Evolutionary conservation across 1,140 invertebrate species (phyloP).

Genomic region (Caenorhabditis brenneri): DNA sequence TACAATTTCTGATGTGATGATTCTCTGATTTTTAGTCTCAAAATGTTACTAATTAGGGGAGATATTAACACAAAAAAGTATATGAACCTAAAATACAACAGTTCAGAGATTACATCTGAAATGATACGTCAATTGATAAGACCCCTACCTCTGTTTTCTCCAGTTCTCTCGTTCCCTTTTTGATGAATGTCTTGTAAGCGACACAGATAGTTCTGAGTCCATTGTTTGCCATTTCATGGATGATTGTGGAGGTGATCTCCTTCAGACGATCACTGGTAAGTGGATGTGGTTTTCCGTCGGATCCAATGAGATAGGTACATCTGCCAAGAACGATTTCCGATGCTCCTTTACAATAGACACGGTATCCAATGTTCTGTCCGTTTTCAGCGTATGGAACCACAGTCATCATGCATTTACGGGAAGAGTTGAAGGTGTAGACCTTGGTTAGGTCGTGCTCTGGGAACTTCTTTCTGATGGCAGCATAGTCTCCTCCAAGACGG

Average conservation of each 20-base stretch:
- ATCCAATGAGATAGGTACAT: slow-evolving; percentile 60
- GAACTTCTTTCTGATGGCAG: slow-evolving; percentile 71
- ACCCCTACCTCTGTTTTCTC: slow-evolving; percentile 36
- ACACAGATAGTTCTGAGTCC: slow-evolving; percentile 82
- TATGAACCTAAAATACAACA: not conserved
- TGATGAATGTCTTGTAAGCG: slow-evolving; percentile 81
- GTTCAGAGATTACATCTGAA: not conserved
- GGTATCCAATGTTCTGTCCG: slow-evolving; percentile 62
- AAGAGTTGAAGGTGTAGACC: slow-evolving; percentile 71
- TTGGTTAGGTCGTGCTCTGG: slow-evolving; percentile 74
- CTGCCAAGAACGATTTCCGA: slow-evolving; percentile 70
- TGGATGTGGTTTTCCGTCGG: slow-evolving; percentile 77
- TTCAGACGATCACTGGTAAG: slow-evolving; percentile 92
- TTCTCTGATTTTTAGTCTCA: slow-evolving; percentile 5
- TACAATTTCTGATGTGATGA: not conserved
- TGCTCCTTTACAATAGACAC: slow-evolving; percentile 70
- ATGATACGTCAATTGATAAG: not conserved
- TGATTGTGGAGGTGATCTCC: slow-evolving; percentile 87
- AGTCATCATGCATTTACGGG: slow-evolving; percentile 70
- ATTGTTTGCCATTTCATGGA: slow-evolving; percentile 98
- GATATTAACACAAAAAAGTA: not conserved
- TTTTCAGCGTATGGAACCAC: slow-evolving; percentile 52
- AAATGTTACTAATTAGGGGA: not conserved
- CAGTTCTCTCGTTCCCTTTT: slow-evolving; percentile 76
- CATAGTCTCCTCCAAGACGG: slow-evolving; percentile 73